A percentile compares a stretch with the other conserved stretches of the same genome.
Evolutionary conservation across 2,113 vertebrate species (phyloP).

Genomic region (Macaca fascicularis): T2T-MFA8v1.1 NC_088378.1:110871001-110871500

Average conservation of each 20-base stretch:
- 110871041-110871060: neutral
- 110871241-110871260: neutral
- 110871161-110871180: neutral
- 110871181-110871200: neutral
- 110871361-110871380: constrained; percentile 38
- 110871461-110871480: neutral
- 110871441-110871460: too few relatives aligned
- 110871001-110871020: neutral
- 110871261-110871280: constrained; percentile 28
- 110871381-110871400: constrained; percentile 60
- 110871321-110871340: constrained; percentile 54
- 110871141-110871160: constrained; percentile 2
- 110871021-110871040: neutral
- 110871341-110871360: constrained; percentile 63
- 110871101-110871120: neutral
- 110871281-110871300: constrained; percentile 60
- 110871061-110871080: neutral
- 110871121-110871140: neutral
- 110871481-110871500: neutral
- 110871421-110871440: neutral
- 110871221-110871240: neutral
- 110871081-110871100: neutral
- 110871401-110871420: neutral
- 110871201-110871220: neutral
- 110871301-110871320: constrained; percentile 69